Base-by-base conservation (phyloP, 2,113 vertebrate species). In the Antechinus flavipes region DNA sequence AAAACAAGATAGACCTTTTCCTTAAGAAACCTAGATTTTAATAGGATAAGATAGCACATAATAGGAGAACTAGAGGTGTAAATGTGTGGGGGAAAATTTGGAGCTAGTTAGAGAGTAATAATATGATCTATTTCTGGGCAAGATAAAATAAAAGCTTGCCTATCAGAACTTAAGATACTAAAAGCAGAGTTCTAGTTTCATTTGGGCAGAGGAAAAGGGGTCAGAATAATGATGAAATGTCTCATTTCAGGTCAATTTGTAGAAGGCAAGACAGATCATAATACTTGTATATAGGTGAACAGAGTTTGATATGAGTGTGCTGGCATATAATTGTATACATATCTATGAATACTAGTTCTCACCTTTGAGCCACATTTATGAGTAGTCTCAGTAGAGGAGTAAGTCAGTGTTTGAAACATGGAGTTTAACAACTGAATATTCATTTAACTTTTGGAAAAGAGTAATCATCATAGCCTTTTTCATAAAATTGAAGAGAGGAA, bases 301-400 rank as follows among this genome's bases (percentile, higher is more conserved):
- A 84, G 61, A 76, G 68, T 42, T 23, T 84, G 35, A 42, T n/a
- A 42, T 42, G 68, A 42, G 19, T 84, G n/a, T 84, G n/a, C 35
- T 42, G n/a, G 35, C 68, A 84, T 16, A 84, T 1, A 42, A 42
- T 1, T 42, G 19, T 42, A 42, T 76, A 84, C n/a, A 22, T 84
- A 22, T 7, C 35, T 84, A 23, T 84, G 19, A 84, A 84, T 22
- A 84, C n/a, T 8, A 42, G 19, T 53, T 35, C 3, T 68, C 0
- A 0, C 10, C 2, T 94, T 50, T 9, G 10, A 26, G 35, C 8
- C 2, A 55, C 12, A 7, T 19, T 8, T 0, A 0, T 25, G 11
- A 54, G 19, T 4, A 16, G 42, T 50, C 91, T 93, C 54, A 47
- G 35, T 76, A n/a, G 61, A 76, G 50, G 89, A 90, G 30, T 8